Conservation (phyloP, 2,113 vertebrate genomes). For the Cyprinus carpio region DNA sequence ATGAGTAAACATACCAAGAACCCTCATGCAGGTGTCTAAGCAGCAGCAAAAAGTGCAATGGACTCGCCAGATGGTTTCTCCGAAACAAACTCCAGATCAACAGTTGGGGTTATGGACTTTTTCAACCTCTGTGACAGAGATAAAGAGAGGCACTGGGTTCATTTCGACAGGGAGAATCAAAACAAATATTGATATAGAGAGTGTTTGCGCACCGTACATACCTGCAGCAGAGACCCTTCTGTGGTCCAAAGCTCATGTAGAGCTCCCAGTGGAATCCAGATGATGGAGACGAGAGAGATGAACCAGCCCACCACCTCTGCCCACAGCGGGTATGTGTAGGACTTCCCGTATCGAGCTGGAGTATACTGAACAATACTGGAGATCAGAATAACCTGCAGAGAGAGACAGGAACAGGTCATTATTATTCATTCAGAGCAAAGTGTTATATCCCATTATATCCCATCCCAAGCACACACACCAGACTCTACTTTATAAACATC, state of each 20-base stretch:
- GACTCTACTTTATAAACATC: background rate
- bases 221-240: constrained; percentile 72
- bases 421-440: background rate
- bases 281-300: constrained; percentile 71
- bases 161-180: background rate
- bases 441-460: background rate
- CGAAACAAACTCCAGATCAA: constrained; percentile 58
- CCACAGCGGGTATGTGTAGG: constrained; percentile 73
- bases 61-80: constrained; percentile 53
- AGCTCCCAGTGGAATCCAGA: constrained; percentile 77
- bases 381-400: constrained; percentile 68
- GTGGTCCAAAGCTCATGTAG: constrained; percentile 69
- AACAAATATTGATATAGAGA: background rate
- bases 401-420: background rate
- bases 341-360: constrained; percentile 69
- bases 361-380: constrained; percentile 72
- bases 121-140: constrained; percentile 64
- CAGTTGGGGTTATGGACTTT: constrained; percentile 59
- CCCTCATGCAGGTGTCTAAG: constrained; percentile 6
- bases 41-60: constrained; percentile 49
- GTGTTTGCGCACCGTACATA: constrained; percentile 47
- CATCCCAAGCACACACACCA: background rate
- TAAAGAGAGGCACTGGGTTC: background rate
- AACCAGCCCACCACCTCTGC: constrained; percentile 73
- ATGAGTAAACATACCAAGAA: background rate